Evolutionary conservation across 2,888 invertebrate species (phyloP).

Genomic region (Tribolium freemani): DNA sequence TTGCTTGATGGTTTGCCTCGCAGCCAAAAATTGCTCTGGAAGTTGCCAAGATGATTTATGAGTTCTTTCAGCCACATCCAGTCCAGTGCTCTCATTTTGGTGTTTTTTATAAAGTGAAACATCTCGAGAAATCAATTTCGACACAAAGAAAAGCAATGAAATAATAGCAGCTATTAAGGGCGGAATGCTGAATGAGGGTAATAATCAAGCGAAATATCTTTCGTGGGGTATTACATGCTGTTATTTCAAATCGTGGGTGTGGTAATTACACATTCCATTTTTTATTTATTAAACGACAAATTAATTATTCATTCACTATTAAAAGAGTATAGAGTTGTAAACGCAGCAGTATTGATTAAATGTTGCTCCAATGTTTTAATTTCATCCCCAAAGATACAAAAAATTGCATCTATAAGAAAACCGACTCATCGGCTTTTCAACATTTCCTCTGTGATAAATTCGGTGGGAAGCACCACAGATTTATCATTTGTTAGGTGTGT

Average conservation of each 20-base stretch:
- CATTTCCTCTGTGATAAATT: not conserved
- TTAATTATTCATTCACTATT: not conserved
- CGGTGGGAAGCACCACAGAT: not conserved
- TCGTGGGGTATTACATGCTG: not conserved
- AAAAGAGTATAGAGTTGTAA: not conserved
- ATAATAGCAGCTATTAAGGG: not conserved
- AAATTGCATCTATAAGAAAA: not conserved
- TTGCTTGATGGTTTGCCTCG: no score
- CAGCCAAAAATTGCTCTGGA: not conserved
- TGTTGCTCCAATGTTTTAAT: not conserved
- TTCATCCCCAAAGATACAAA: not conserved
- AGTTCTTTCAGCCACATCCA: slow-evolving; percentile 2
- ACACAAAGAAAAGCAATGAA: not conserved
- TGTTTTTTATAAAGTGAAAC: slow-evolving; percentile 1
- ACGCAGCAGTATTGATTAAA: not conserved
- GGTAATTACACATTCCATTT: not conserved
- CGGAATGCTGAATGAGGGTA: not conserved
- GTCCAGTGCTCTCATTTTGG: slow-evolving; percentile 1
- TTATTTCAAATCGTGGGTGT: not conserved
- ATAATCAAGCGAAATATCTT: not conserved
- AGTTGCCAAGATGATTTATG: slow-evolving; percentile 16
- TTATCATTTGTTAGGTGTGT: not conserved
- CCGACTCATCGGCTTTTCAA: not conserved
- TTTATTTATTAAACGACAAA: not conserved
- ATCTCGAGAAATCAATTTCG: slow-evolving; percentile 9